Conservation (phyloP, 2,888 invertebrate genomes). For the Tenthredo scrophulariae region DNA sequence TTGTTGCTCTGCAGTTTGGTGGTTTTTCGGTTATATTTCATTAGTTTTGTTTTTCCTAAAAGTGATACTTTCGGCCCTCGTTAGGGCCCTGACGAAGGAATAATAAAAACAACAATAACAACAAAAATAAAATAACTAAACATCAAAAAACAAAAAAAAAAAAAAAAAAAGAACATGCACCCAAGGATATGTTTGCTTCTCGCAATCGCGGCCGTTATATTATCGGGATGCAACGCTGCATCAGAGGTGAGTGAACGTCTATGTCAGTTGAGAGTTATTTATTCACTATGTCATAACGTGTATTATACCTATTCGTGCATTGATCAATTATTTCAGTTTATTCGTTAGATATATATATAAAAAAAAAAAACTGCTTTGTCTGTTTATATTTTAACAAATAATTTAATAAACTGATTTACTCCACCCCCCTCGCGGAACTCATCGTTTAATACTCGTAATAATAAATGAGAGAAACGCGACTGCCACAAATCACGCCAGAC, state of each 20-base stretch:
- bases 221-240: conserved; percentile 87
- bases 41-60: conserved; percentile 47
- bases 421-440: not conserved
- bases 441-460: not conserved
- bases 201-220: conserved; percentile 86
- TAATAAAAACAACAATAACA: conserved; percentile 53
- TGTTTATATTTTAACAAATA: not conserved
- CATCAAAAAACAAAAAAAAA: conserved; percentile 36
- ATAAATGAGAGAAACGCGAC: not conserved
- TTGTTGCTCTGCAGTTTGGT: conserved; percentile 72
- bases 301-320: not conserved
- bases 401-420: not conserved
- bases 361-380: not conserved
- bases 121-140: conserved; percentile 64
- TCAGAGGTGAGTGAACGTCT: conserved; percentile 84
- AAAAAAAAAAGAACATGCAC: conserved; percentile 80
- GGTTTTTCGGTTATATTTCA: conserved; percentile 61
- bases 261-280: conserved; percentile 34
- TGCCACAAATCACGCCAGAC: conserved; percentile 25
- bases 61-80: conserved; percentile 57
- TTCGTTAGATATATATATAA: not conserved
- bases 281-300: not conserved
- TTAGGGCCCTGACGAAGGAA: conserved; percentile 57
- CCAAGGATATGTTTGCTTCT: conserved; percentile 88
- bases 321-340: not conserved